Evolutionary conservation across 37 sponge, comb jelly and placozoan genomes (phyloP), one percentile per base, ranked within the genome.

Genomic region (Axinella damicornis): DNA sequence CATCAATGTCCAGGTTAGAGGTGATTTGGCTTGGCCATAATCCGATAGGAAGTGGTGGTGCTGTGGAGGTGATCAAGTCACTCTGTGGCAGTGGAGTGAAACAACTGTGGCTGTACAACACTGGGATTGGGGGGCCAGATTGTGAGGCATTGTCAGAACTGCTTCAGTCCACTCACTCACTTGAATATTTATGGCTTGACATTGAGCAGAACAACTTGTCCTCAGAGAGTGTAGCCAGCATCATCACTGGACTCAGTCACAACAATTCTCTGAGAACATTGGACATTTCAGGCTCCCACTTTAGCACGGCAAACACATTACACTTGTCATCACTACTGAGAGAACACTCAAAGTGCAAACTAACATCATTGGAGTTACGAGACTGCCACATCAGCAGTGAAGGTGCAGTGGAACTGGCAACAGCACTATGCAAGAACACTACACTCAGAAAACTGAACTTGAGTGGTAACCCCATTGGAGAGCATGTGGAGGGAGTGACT

Each of bases 1-100:
- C 27, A 34, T 33, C 33, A 34, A 67, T 67, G 68, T 34, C 68
- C 27, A 33, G 68, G 27, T 34, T 67, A 33, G 68, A 67, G 68
- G 33, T 1, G 19, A 31, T 67, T 19, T 36, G 37, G 41, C 53
- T 73, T 38, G 12, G 74, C 17, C 5, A 39, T 15, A 73, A 73
- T 27, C 28, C 55, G 35, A 73, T 73, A 38, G 74, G 74, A 41
- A 34, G 74, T 73, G 74, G 74, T 24, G 74, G 53, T 21, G 74
- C 74, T 53, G 55, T 73, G 41, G 41, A 73, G 55, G 41, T 73
- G 68, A 34, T 67, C 33, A 33, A 30, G 32, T 12, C 68, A 33
- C 68, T 67, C 27, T 34, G 32, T 34, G 32, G 68, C 68, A 67
- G 68, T 31, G 32, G 32, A 67, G 33, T 67, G 68, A 67, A 34